phyloP scores from a whole-genome alignment of 1,140 invertebrate species.

The Macrobrachium rosenbergii region DNA sequence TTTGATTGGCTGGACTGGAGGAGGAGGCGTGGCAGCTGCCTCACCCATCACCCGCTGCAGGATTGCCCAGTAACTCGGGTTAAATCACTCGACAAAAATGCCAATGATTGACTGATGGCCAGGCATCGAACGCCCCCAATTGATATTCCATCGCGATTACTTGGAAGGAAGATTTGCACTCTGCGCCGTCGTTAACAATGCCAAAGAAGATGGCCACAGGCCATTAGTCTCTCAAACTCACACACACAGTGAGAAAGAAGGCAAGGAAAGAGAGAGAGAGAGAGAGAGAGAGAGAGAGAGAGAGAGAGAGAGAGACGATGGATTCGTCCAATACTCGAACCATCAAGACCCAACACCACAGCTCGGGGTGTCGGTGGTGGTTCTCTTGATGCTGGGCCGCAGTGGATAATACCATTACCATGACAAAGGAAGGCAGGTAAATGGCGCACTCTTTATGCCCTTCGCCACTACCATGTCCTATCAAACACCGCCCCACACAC shows the following conservation, averaged over 20 bases:
- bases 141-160: too few species aligned
- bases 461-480: not conserved
- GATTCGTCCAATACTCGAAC: not conserved
- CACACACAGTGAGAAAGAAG: not conserved
- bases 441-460: conserved; percentile 16
- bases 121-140: too few species aligned
- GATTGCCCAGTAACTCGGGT: too few species aligned
- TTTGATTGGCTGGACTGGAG: too few species aligned
- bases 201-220: too few species aligned
- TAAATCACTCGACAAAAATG: too few species aligned
- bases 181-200: too few species aligned
- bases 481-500: conserved; percentile 26
- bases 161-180: too few species aligned
- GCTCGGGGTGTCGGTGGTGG: not conserved
- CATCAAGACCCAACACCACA: not conserved
- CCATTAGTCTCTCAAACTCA: not conserved
- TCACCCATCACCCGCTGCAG: too few species aligned
- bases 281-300: conserved; percentile 12
- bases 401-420: conserved; percentile 17
- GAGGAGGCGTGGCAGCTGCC: too few species aligned
- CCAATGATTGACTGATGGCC: too few species aligned
- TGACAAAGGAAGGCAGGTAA: conserved; percentile 10
- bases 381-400: not conserved
- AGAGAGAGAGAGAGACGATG: not conserved
- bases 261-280: not conserved